phyloP scores from a whole-genome alignment of 2,888 invertebrate genomes.

The Zootermopsis nevadensis region DNA sequence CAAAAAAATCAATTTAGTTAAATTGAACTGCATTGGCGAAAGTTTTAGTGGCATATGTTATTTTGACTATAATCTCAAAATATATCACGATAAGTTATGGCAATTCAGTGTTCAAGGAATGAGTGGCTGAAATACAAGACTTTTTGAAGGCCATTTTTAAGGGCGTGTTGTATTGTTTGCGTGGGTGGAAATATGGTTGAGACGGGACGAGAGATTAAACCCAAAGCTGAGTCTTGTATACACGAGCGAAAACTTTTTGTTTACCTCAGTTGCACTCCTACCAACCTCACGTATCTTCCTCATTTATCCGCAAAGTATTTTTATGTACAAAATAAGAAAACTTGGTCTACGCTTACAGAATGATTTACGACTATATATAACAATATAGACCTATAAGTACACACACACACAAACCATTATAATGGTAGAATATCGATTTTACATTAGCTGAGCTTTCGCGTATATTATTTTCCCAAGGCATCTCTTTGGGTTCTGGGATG shows the following conservation, averaged over 20 bases:
- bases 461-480: conserved; percentile 41
- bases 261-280: too few relatives aligned
- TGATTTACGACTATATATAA: conserved; percentile 43
- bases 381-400: conserved; percentile 34
- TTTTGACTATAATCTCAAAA: too few relatives aligned
- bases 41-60: too few relatives aligned
- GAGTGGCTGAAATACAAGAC: neutral
- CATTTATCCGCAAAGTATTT: conserved; percentile 39
- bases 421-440: conserved; percentile 48
- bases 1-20: too few relatives aligned
- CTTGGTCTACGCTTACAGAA: conserved; percentile 24
- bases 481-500: neutral
- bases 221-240: conserved; percentile 41
- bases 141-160: too few relatives aligned
- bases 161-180: neutral
- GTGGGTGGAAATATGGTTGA: neutral
- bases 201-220: conserved; percentile 13
- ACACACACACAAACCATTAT: conserved; percentile 43
- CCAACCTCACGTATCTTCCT: conserved; percentile 26
- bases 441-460: conserved; percentile 45
- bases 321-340: conserved; percentile 26
- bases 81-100: too few relatives aligned
- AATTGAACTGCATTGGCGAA: too few relatives aligned
- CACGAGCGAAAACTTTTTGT: conserved; percentile 32
- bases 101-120: neutral